Evolutionary conservation across 2,888 invertebrate genomes (phyloP).

Genomic region (Pseudococcus jackbeardsleyi): DNA sequence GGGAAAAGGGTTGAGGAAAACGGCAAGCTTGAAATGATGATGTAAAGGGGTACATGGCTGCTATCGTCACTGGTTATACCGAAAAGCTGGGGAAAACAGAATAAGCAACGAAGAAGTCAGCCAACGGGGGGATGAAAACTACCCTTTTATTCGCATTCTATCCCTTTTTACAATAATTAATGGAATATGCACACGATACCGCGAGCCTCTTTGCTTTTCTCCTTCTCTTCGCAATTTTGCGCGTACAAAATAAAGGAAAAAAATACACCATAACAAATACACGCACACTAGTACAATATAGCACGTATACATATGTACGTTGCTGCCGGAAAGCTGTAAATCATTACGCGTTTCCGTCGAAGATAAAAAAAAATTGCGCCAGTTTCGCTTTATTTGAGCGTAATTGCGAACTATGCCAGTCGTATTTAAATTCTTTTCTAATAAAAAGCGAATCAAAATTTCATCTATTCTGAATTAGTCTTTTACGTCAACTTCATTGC

Average conservation of each 20-base stretch:
- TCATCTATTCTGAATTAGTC: not conserved
- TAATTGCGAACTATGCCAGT: not conserved
- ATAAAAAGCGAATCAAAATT: not conserved
- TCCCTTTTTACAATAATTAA: constrained; percentile 54
- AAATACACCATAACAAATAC: not conserved
- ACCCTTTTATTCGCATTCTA: constrained; percentile 55
- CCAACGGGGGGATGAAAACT: constrained; percentile 39
- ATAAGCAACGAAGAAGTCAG: constrained; percentile 39
- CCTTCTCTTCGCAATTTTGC: constrained; percentile 8
- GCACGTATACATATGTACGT: not conserved
- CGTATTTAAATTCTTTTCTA: not conserved
- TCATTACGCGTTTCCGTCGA: constrained; percentile 6
- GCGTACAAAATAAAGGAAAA: constrained; percentile 23
- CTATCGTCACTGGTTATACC: constrained; percentile 44
- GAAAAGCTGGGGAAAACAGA: constrained; percentile 49
- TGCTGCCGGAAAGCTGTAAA: not conserved
- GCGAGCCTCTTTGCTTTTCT: constrained; percentile 40
- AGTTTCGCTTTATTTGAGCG: not conserved
- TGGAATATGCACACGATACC: constrained; percentile 54
- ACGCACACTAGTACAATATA: not conserved
- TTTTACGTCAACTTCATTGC: too few relatives aligned
- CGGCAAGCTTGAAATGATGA: constrained; percentile 57
- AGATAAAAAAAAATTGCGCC: constrained; percentile 29
- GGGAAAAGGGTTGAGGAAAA: constrained; percentile 56
- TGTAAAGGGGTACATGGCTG: constrained; percentile 53